These are phyloP conservation scores for Apodemia duryi DNA, from an alignment of 2,888 invertebrate genomes.

Conservation along the genomic window DNA sequence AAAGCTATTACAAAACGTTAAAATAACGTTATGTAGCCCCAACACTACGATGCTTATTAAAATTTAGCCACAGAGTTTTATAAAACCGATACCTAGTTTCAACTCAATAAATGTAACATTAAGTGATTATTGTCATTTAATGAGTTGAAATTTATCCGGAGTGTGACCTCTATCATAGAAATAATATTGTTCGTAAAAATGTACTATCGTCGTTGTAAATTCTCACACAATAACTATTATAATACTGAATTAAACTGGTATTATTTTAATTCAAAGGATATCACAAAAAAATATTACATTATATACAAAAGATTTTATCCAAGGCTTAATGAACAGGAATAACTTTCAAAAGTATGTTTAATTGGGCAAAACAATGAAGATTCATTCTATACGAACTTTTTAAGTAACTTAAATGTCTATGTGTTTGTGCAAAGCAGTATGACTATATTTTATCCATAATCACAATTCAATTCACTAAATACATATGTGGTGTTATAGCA, in stretches of 20 bases:
- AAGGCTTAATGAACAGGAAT: background rate
- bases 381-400: conserved; percentile 7
- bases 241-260: conserved; percentile 73
- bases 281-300: conserved; percentile 19
- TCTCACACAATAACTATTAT: conserved; percentile 66
- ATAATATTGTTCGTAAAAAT: conserved; percentile 45
- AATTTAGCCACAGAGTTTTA: background rate
- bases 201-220: conserved; percentile 73
- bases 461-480: conserved; percentile 15
- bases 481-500: conserved; percentile 18
- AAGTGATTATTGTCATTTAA: background rate
- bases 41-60: background rate
- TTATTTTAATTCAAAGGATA: conserved; percentile 34
- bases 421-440: conserved; percentile 21
- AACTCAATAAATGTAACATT: background rate
- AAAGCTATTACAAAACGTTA: background rate
- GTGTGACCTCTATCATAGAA: conserved; percentile 33
- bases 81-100: background rate
- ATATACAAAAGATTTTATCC: conserved; percentile 16
- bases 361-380: background rate
- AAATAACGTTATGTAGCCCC: background rate
- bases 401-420: conserved; percentile 27
- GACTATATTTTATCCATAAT: conserved; percentile 14
- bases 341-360: conserved; percentile 10
- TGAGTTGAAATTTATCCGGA: background rate